Conservation (phyloP, 2,113 vertebrate genomes). For the Mormyrus iriodes region DNA sequence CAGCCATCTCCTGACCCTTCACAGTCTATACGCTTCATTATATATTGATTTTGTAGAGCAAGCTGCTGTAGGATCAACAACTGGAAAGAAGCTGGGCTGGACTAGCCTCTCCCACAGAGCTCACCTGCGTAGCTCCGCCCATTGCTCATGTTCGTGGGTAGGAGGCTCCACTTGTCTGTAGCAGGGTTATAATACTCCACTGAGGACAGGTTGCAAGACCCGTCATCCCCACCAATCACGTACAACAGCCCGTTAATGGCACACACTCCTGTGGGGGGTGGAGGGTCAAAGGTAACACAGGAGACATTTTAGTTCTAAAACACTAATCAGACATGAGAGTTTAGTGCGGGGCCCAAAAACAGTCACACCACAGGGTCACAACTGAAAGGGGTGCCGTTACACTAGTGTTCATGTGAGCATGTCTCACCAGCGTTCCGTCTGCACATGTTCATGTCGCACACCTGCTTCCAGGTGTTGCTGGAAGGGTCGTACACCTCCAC, state of each 20-base stretch:
- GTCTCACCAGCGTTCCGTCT: constrained; percentile 85
- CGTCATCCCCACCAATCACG: constrained; percentile 90
- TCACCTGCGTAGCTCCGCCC: constrained; percentile 90
- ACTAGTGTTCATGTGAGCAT: neutral
- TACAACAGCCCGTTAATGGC: constrained; percentile 88
- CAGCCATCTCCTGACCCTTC: neutral
- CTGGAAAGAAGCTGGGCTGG: neutral
- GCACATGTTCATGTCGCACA: constrained; percentile 97
- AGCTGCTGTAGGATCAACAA: neutral
- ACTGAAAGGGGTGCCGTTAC: neutral
- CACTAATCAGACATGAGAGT: neutral
- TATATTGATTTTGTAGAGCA: neutral
- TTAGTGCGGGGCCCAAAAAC: neutral
- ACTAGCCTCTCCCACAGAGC: constrained; percentile 57
- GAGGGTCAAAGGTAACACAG: neutral
- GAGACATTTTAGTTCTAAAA: neutral
- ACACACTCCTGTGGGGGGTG: constrained; percentile 71
- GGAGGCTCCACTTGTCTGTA: constrained; percentile 85
- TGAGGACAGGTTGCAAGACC: constrained; percentile 88
- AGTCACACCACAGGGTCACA: neutral
- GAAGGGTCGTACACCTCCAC: constrained; percentile 86
- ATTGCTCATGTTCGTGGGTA: constrained; percentile 93
- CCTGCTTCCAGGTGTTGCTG: constrained; percentile 83
- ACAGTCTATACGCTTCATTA: neutral
- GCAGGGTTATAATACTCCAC: constrained; percentile 91